phyloP scores from a whole-genome alignment of 2,113 vertebrate species.

The Xenopus tropicalis region UCB_Xtro_10.0 CM004444.2:46589001-46589500 shows the following conservation, averaged over 20 bases:
- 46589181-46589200: slow-evolving; percentile 62
- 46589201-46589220: slow-evolving; percentile 61
- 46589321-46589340: slow-evolving; percentile 59
- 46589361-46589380: slow-evolving; percentile 38
- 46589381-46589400: slow-evolving; percentile 14
- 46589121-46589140: slow-evolving; percentile 57
- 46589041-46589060: slow-evolving; percentile 32
- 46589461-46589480: no score
- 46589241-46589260: slow-evolving; percentile 57
- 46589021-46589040: slow-evolving; percentile 40
- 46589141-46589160: slow-evolving; percentile 58
- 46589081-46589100: slow-evolving; percentile 57
- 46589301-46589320: slow-evolving; percentile 55
- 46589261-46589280: slow-evolving; percentile 66
- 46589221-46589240: slow-evolving; percentile 66
- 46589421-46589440: no score
- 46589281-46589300: slow-evolving; percentile 57
- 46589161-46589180: slow-evolving; percentile 61
- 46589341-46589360: slow-evolving; percentile 61
- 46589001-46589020: slow-evolving; percentile 14
- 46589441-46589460: no score
- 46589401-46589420: slow-evolving; percentile 5
- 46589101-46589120: slow-evolving; percentile 60
- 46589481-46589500: no score
- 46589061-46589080: slow-evolving; percentile 57